These are phyloP conservation scores for Bactericera cockerelli DNA, from an alignment of 1,140 invertebrate species.

Conservation along the genomic window DNA sequence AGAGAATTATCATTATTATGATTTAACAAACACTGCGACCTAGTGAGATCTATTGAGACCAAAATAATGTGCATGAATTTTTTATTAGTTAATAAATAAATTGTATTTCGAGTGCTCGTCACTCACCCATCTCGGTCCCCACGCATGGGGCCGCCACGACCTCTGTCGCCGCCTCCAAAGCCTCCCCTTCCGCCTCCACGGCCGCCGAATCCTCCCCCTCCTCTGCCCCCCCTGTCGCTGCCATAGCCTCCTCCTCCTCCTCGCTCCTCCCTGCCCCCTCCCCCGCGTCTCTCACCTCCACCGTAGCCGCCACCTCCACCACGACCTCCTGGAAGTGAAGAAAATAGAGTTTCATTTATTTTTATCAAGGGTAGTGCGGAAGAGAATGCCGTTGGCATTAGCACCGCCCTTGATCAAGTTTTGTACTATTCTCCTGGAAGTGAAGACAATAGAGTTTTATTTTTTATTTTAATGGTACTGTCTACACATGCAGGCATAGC, in stretches of 20 bases:
- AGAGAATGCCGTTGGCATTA: no score
- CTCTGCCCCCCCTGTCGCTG: constrained; percentile 6
- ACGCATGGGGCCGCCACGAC: constrained; percentile 18
- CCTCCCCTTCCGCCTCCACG: constrained; percentile 14
- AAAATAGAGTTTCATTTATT: neutral
- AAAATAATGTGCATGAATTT: no score
- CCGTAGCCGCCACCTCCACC: constrained; percentile 16
- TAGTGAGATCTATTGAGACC: no score
- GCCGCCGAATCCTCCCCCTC: constrained; percentile 15
- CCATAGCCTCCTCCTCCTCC: constrained; percentile 15
- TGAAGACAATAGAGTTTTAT: neutral
- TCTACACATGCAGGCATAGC: no score
- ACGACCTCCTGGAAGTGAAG: constrained; percentile 1
- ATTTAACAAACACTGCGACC: no score
- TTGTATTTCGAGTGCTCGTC: no score
- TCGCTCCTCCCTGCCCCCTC: constrained; percentile 10
- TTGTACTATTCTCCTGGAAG: no score
- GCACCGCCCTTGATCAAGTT: no score
- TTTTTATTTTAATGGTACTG: neutral
- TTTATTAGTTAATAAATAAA: no score
- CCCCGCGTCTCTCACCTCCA: constrained; percentile 15
- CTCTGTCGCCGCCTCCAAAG: constrained; percentile 10
- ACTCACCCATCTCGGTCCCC: constrained; percentile 12
- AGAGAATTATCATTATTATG: no score
- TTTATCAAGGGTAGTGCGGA: no score